Evolutionary conservation across 2,113 vertebrate genomes (phyloP).

Genomic region (Ptilonorhynchus violaceus): DNA sequence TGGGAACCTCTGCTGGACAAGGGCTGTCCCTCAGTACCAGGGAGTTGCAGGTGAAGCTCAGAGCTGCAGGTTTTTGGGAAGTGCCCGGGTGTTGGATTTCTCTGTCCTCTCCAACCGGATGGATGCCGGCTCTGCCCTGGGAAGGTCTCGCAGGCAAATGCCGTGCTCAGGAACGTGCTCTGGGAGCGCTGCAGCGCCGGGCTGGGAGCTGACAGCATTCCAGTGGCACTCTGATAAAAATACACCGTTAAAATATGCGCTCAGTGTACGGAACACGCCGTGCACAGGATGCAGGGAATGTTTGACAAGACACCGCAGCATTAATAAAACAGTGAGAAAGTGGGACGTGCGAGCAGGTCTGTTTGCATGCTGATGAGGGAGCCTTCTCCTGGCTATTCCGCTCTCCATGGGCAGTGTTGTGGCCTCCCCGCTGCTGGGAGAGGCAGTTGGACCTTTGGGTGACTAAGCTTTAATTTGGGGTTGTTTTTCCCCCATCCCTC

Average conservation of each 20-base stretch:
- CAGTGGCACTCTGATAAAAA: conserved; percentile 28
- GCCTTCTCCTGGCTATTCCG: neutral
- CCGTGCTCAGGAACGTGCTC: neutral
- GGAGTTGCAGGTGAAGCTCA: neutral
- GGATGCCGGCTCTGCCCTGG: neutral
- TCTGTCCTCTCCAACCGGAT: neutral
- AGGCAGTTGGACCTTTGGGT: neutral
- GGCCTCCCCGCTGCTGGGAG: neutral
- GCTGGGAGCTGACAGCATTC: neutral
- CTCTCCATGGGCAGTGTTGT: neutral
- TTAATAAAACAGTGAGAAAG: conserved; percentile 2
- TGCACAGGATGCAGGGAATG: neutral
- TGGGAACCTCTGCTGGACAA: neutral
- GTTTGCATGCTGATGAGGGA: conserved; percentile 5
- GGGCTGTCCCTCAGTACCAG: rapidly evolving
- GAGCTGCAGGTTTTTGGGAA: neutral
- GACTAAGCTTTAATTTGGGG: neutral
- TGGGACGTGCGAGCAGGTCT: neutral
- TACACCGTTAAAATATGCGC: neutral
- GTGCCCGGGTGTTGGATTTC: rapidly evolving
- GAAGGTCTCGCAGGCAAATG: neutral
- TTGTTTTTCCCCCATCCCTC: neutral
- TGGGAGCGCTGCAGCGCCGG: rapidly evolving
- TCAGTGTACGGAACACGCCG: neutral
- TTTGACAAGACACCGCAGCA: neutral